Evolutionary conservation across 1,140 invertebrate genomes (phyloP).

Genomic region (Littorina saxatilis): DNA sequence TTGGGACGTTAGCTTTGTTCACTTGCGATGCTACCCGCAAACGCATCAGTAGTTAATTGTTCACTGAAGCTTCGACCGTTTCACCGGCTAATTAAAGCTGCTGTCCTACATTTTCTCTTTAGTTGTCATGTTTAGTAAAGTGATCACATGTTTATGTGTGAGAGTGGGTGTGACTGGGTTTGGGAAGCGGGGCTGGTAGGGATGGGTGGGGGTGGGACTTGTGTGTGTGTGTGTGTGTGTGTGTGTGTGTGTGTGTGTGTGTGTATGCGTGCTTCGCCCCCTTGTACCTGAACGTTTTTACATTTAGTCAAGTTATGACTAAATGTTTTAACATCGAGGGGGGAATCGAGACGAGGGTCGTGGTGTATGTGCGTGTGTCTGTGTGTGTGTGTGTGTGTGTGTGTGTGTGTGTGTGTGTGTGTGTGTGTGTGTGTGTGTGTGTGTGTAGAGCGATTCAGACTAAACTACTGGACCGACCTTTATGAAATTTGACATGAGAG

Average conservation of each 20-base stretch:
- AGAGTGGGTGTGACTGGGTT: neutral
- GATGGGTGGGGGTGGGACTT: neutral
- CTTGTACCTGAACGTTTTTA: neutral
- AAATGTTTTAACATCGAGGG: neutral
- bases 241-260: neutral
- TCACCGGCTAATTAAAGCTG: no score
- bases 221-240: conserved; percentile 8
- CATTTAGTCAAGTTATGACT: neutral
- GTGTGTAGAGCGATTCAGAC: neutral
- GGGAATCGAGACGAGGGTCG: neutral
- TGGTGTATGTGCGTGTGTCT: conserved; percentile 25
- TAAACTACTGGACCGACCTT: no score
- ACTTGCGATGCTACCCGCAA: no score
- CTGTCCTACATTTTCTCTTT: no score
- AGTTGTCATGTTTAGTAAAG: no score
- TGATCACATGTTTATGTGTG: no score
- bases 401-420: conserved; percentile 10
- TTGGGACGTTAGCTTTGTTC: no score
- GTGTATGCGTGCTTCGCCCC: neutral
- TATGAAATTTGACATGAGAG: no score
- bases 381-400: conserved; percentile 26
- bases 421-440: conserved; percentile 20
- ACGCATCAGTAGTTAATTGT: no score
- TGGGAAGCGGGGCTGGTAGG: neutral
- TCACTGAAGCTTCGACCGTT: no score